Conservation (phyloP, 2,888 invertebrate species). For the Eupithecia subumbrata region DNA sequence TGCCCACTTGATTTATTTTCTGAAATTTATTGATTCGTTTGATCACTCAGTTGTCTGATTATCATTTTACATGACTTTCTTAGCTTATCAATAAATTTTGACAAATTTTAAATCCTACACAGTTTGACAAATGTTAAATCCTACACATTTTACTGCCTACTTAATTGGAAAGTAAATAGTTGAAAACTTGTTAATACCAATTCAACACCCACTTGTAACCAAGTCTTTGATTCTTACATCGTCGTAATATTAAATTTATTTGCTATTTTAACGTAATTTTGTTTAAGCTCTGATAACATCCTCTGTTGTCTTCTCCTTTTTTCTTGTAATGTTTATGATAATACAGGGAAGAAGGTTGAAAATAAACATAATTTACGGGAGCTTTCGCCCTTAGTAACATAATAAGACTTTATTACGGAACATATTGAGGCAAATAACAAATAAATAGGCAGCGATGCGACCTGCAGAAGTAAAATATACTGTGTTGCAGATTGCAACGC, state of each 20-base stretch:
- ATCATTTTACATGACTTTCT: slow-evolving; percentile 24
- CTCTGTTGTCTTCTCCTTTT: neutral
- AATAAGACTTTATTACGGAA: too few relatives aligned
- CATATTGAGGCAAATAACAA: too few relatives aligned
- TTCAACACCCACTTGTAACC: slow-evolving; percentile 23
- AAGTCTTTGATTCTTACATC: neutral
- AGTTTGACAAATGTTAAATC: slow-evolving; percentile 23
- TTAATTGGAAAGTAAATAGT: slow-evolving; percentile 29
- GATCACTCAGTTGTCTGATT: neutral
- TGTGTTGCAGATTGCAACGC: too few relatives aligned
- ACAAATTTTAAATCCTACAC: slow-evolving; percentile 28
- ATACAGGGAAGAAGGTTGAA: neutral
- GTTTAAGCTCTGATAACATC: neutral
- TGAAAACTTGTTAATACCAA: slow-evolving; percentile 24
- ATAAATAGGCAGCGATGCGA: too few relatives aligned
- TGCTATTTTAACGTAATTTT: neutral
- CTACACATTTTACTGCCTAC: slow-evolving; percentile 29
- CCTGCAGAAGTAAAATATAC: too few relatives aligned
- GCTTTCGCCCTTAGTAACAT: neutral
- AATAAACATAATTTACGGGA: neutral
- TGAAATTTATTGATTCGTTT: neutral
- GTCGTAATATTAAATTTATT: neutral
- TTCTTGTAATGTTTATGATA: neutral
- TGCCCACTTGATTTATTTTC: neutral
- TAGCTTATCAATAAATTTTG: slow-evolving; percentile 25